Evolutionary conservation across 37 sponge, comb jelly and placozoan genomes (phyloP), one percentile per base, ranked within the genome.

Genomic region (Crambe crambe): DNA sequence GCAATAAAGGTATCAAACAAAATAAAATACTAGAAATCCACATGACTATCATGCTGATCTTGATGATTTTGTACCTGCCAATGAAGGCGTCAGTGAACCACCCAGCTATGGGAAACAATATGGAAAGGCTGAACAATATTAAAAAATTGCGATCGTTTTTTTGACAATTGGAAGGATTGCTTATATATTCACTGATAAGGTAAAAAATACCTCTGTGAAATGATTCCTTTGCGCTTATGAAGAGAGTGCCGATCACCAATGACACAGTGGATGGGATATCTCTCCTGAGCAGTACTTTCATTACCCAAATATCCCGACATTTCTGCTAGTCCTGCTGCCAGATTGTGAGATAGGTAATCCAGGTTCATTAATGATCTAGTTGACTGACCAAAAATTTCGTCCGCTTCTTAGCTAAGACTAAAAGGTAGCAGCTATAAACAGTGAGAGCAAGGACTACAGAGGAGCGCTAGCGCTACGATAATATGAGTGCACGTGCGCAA

Each of bases 61-160:
- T 37, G 30, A 79, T 65, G 29, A 40, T 40, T 21, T 25, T 40
- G 66, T 79, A 66, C 23, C 80, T 38, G n/a, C 80, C 80, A n/a
- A 67, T 8, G 8, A 44, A 26, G 34, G 42, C 69, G 42, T 79
- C 80, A 37, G 80, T 47, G 8, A 79, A 18, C 80, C 80, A 79
- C 2, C 80, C 80, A 43, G 70, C 80, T 4, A 79, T 23, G 18
- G 80, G 80, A 12, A 47, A 47, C 10, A 47, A 47, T 12, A 47
- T 47, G 12, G 51, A 15, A 47, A 12, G 10, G 12, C 51, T 12
- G 10, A 12, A 47, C 51, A 47, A 15, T 47, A 6, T 12, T 15
- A 12, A 15, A 47, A 47, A 47, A 47, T 47, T 15, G 10, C 51
- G 12, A 47, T 47, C 6, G 10, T 47, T 47, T 47, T 47, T 47